phyloP scores from a whole-genome alignment of 2,888 invertebrate genomes.

The Phytoseiulus persimilis region DNA sequence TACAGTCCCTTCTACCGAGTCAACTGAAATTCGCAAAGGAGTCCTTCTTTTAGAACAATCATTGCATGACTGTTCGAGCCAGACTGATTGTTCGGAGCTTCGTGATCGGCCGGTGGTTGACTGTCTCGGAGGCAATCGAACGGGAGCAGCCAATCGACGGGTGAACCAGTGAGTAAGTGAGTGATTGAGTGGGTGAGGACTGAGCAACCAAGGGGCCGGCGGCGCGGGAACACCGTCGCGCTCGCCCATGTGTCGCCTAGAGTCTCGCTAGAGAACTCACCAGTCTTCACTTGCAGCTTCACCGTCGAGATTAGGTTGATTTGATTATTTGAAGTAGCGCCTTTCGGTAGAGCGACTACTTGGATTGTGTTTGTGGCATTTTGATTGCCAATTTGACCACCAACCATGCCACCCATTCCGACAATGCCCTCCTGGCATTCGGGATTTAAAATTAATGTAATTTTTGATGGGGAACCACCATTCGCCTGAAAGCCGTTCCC shows the following conservation, averaged over 20 bases:
- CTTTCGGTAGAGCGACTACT: constrained; percentile 25
- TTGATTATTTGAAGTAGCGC: not conserved
- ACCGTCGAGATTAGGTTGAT: constrained; percentile 36
- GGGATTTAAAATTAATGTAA: constrained; percentile 43
- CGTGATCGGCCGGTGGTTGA: not conserved
- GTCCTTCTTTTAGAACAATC: constrained; percentile 5
- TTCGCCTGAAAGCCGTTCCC: constrained; percentile 17
- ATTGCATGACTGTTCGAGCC: not conserved
- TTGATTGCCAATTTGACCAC: not conserved
- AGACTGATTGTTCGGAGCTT: not conserved
- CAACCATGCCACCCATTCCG: constrained; percentile 8
- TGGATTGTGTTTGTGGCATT: constrained; percentile 21
- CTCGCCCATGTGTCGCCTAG: not conserved
- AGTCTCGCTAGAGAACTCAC: constrained; percentile 1
- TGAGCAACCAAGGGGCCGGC: not conserved
- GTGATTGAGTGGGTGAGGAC: not conserved
- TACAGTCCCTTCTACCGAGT: constrained; percentile 24
- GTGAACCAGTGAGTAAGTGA: not conserved
- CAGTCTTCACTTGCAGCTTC: constrained; percentile 32
- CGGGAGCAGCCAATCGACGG: not conserved
- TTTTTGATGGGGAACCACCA: constrained; percentile 29
- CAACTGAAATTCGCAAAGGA: not conserved
- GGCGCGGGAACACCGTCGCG: not conserved
- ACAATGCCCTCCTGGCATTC: constrained; percentile 42
- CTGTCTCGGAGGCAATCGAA: not conserved